Conservation (phyloP, 1,140 invertebrate genomes). For the Zophobas morio region DNA sequence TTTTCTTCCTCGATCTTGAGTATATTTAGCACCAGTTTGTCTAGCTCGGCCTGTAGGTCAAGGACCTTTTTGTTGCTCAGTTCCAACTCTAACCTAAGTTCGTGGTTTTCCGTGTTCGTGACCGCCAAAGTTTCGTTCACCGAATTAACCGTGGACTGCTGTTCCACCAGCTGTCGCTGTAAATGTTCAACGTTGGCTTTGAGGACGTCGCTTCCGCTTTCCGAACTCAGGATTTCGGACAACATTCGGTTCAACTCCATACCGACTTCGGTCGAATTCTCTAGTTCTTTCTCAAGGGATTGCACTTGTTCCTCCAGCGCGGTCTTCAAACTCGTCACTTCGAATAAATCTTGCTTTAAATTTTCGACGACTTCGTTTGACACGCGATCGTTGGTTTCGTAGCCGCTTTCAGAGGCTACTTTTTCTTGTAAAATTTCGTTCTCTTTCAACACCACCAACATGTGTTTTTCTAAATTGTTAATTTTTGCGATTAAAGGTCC, state of each 20-base stretch:
- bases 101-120: conserved; percentile 72
- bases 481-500: conserved; percentile 73
- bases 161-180: conserved; percentile 74
- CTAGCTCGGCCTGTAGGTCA: conserved; percentile 68
- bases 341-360: conserved; percentile 74
- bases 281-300: conserved; percentile 75
- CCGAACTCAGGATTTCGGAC: conserved; percentile 74
- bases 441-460: conserved; percentile 73
- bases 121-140: conserved; percentile 69
- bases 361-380: conserved; percentile 80
- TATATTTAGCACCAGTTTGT: conserved; percentile 64
- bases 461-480: conserved; percentile 75
- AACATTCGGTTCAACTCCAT: conserved; percentile 78
- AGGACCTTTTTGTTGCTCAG: conserved; percentile 68
- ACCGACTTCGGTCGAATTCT: conserved; percentile 76
- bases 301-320: conserved; percentile 73
- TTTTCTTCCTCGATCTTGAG: conserved; percentile 66
- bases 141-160: conserved; percentile 71
- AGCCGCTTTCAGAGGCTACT: conserved; percentile 72
- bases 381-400: conserved; percentile 68
- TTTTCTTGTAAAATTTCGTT: conserved; percentile 77
- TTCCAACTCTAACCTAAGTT: conserved; percentile 68
- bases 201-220: conserved; percentile 74
- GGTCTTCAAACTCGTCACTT: conserved; percentile 63
- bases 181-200: conserved; percentile 75